Percentiles rank a stretch among this genome's conserved stretches.
phyloP scores from a whole-genome alignment of 2,113 vertebrate genomes.

The Mixornis gularis region DNA sequence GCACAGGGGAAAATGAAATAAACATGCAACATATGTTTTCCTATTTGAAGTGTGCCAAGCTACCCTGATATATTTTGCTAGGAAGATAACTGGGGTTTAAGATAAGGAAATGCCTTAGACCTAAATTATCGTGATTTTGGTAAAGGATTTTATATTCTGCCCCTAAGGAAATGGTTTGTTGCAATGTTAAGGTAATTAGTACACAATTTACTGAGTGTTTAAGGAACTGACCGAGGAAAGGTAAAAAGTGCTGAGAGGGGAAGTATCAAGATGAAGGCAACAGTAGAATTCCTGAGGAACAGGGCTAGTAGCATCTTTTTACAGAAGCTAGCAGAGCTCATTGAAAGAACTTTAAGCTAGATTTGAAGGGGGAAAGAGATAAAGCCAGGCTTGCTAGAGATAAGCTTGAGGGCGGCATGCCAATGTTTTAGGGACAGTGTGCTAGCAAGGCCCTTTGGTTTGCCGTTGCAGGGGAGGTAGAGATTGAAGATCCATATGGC shows the following conservation, averaged over 20 bases:
- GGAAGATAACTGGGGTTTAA: neutral
- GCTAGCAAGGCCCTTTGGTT: neutral
- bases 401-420: neutral
- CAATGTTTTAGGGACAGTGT: neutral
- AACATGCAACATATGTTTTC: neutral
- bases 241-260: neutral
- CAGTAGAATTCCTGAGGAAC: neutral
- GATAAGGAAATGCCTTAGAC: neutral
- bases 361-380: neutral
- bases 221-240: neutral
- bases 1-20: neutral
- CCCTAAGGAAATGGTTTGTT: neutral
- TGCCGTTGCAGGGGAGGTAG: neutral
- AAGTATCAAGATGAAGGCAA: neutral
- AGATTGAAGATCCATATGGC: neutral
- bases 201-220: neutral
- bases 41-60: neutral
- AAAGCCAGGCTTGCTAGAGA: neutral
- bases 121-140: neutral
- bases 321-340: neutral
- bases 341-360: neutral
- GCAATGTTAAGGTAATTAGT: neutral
- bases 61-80: neutral
- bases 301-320: neutral
- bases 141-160: neutral